Base-by-base conservation (phyloP, 2,888 invertebrate genomes). In the Seira musarum region DNA sequence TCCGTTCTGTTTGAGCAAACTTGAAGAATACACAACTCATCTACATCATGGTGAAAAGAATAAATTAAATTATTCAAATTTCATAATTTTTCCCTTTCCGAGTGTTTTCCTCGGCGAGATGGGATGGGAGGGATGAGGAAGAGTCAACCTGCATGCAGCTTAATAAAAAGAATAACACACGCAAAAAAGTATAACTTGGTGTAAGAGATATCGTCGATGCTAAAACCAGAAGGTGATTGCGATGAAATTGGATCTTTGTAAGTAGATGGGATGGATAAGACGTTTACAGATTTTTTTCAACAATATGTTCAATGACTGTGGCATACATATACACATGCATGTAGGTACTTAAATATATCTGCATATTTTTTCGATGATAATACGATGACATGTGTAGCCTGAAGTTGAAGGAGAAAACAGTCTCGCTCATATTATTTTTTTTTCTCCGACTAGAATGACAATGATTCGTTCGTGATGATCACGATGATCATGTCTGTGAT, bases 11-110 rank as follows among this genome's bases (percentile, higher is more conserved):
- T 80, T 80, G 80, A 80, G 73, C 80, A 80, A 80, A 80, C 80
- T 80, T 80, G 40, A 30, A 80, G 73, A 80, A 74, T 80, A 80
- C 80, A 80, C 80, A 74, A 80, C 80, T 80, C 80, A 80, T 80
- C 80, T 74, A 73, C 64, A 74, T 68, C 73, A 64, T 74, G 74
- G 80, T 74, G 80, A 80, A 80, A 80, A 80, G 80, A 80, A 80
- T 80, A 80, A 80, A 80, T 80, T 80, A 80, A 80, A 80, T 80
- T 80, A 80, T 80, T 80, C 80, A 80, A 80, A 80, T 80, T 80
- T 79, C 68, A 79, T 61, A 74, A 69, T 80, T 80, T 80, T 80
- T 71, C 66, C 8, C 30, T 30, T 30, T 30, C 30, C 30, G 8
- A 30, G 30, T 8, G 8, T 30, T 30, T 30, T 30, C 30, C 30